Evolutionary conservation across 30 jellyfish, hydroid and myxozoan species (phyloP).

Genomic region (Morbakka virulenta): DNA sequence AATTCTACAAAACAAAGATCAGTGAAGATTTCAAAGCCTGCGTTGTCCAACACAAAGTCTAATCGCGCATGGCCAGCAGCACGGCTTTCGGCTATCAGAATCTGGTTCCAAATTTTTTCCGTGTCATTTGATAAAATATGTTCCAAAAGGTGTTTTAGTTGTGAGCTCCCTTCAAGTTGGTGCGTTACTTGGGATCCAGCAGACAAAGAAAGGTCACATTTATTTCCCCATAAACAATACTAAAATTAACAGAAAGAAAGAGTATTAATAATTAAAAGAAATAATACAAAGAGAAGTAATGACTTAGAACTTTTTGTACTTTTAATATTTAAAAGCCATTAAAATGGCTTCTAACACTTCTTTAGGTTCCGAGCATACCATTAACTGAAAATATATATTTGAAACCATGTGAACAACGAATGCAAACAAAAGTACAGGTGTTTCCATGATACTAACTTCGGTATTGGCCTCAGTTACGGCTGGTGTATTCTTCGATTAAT

Average conservation of each 20-base stretch:
- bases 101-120: slow-evolving; percentile 69
- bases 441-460: too few species aligned
- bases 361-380: too few species aligned
- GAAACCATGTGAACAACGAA: too few species aligned
- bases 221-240: slow-evolving; percentile 98
- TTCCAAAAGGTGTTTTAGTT: slow-evolving; percentile 71
- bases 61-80: slow-evolving; percentile 69
- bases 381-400: too few species aligned
- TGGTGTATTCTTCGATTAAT: too few species aligned
- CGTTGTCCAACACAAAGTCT: slow-evolving; percentile 85
- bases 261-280: background rate
- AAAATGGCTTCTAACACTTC: too few species aligned
- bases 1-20: slow-evolving; percentile 95
- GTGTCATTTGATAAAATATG: slow-evolving; percentile 84
- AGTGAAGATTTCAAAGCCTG: slow-evolving; percentile 89
- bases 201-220: slow-evolving; percentile 93
- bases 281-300: background rate
- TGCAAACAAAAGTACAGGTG: too few species aligned
- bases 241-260: slow-evolving; percentile 7
- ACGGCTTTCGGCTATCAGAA: slow-evolving; percentile 46
- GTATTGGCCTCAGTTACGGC: too few species aligned
- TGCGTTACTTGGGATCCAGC: slow-evolving; percentile 81
- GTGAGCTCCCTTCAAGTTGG: slow-evolving; percentile 73
- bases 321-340: too few species aligned
- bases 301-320: too few species aligned